A percentile compares a stretch with the other conserved stretches of the same genome.
These are phyloP conservation scores for Drosophila subpulchrella DNA, from an alignment of 1,140 invertebrate genomes.

Conservation along the genomic window DNA sequence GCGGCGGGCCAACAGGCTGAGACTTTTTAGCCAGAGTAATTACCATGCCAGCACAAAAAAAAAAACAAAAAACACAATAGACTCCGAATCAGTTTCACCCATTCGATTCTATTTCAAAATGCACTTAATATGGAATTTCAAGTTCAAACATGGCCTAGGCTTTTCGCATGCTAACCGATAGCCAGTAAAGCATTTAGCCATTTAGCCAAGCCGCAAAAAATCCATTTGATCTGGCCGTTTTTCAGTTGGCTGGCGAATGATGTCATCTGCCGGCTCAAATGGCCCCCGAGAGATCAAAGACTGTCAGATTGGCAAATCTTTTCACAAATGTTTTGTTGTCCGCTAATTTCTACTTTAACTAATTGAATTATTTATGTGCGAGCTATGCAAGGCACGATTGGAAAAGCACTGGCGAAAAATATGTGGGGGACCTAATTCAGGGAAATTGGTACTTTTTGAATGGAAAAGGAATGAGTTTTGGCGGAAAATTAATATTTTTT, in stretches of 20 bases:
- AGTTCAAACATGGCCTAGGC: slow-evolving; percentile 52
- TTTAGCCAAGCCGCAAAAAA: slow-evolving; percentile 33
- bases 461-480: no score
- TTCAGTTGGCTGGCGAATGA: slow-evolving; percentile 19
- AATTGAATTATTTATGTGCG: slow-evolving; percentile 58
- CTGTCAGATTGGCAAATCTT: slow-evolving; percentile 59
- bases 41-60: slow-evolving; percentile 61
- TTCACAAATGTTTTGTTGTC: slow-evolving; percentile 31
- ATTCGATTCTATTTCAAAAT: slow-evolving; percentile 69
- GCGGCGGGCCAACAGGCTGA: slow-evolving; percentile 27
- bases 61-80: slow-evolving; percentile 3
- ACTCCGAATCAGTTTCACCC: slow-evolving; percentile 35
- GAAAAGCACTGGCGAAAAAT: slow-evolving; percentile 21
- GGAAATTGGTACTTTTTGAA: no score
- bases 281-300: slow-evolving; percentile 53
- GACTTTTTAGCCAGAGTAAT: slow-evolving; percentile 58
- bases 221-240: slow-evolving; percentile 56
- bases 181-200: slow-evolving; percentile 47
- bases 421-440: no score
- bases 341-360: slow-evolving; percentile 54
- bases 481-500: no score
- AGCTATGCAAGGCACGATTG: slow-evolving; percentile 14
- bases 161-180: slow-evolving; percentile 31
- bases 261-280: slow-evolving; percentile 50
- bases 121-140: slow-evolving; percentile 82